Evolutionary conservation across 2,113 vertebrate genomes (phyloP), one percentile per base, ranked within the genome.

Genomic region (Redunca redunca): DNA sequence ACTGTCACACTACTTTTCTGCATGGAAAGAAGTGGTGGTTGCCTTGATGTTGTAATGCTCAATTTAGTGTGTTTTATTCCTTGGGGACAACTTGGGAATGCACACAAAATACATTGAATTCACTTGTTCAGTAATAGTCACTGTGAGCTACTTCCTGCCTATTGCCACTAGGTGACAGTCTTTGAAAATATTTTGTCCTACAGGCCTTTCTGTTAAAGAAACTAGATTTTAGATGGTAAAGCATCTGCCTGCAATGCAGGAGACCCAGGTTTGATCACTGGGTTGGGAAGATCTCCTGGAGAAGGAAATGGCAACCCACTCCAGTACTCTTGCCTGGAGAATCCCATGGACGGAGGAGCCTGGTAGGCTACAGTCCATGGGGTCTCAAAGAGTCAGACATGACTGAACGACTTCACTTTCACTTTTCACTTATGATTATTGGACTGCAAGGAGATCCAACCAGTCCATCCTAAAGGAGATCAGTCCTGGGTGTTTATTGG

Each of bases 161-260:
- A 1, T 80, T 71, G 92, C 97, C 98, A 97, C 97, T 97, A 98
- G 97, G 92, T 98, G 97, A 7, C 97, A 98, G 94, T 91, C 93
- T 97, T 97, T 88, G 78, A 94, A 95, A 90, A 97, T 95, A 95
- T 89, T 98, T 98, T 88, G 53, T 91, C 11, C 23, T 46, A 93
- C 57, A n/a, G 0, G 43, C 57, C 25, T 89, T 84, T 58, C 30
- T 84, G 33, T 77, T 57, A 26, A 3, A 93, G 84, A 98, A 88
- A 67, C 86, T 67, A 53, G 19, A 64, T 80, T 93, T 52, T 40
- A 40, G 40, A 40, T 40, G 40, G 40, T 40, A 40, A 40, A 40
- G 40, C 40, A 40, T 40, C 40, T 40, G 40, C 40, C 40, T 40
- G 40, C 40, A 40, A 40, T 40, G 40, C 40, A 40, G 40, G 40